Percentiles rank a stretch among this genome's conserved stretches.
phyloP scores from a whole-genome alignment of 2,888 invertebrate genomes.

The Vannuccia rotundouncinata region DNA sequence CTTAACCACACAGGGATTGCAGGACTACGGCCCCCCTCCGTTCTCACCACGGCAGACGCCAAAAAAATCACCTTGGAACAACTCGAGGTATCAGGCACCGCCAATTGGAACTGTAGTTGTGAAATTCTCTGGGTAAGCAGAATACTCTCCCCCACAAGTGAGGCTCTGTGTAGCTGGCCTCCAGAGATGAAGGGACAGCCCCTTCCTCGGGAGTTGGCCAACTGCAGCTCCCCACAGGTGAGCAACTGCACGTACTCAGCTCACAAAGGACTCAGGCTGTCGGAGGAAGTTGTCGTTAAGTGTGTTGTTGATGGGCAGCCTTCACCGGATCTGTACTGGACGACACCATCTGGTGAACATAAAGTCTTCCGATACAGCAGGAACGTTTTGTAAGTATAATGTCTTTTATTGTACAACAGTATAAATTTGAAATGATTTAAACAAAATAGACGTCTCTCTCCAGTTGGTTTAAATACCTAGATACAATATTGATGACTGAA shows the following conservation, averaged over 20 bases:
- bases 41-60: not conserved
- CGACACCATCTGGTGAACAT: not conserved
- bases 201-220: not conserved
- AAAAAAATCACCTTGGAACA: not conserved
- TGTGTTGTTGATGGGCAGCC: not conserved
- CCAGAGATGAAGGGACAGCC: not conserved
- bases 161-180: not conserved
- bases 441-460: no score
- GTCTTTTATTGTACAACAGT: no score
- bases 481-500: no score
- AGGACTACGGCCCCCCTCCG: not conserved
- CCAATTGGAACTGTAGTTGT: constrained; percentile 2
- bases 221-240: not conserved
- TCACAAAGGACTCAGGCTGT: not conserved
- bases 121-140: not conserved
- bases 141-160: not conserved
- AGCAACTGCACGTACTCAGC: not conserved
- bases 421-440: no score
- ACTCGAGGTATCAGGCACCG: not conserved
- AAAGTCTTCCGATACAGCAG: not conserved
- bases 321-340: not conserved
- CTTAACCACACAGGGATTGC: not conserved
- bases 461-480: no score
- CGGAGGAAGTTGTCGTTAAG: not conserved
- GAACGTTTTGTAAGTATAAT: not conserved